These are phyloP conservation scores for Stenolophus ochropezus DNA, from an alignment of 2,888 invertebrate species.

Conservation along the genomic window DNA sequence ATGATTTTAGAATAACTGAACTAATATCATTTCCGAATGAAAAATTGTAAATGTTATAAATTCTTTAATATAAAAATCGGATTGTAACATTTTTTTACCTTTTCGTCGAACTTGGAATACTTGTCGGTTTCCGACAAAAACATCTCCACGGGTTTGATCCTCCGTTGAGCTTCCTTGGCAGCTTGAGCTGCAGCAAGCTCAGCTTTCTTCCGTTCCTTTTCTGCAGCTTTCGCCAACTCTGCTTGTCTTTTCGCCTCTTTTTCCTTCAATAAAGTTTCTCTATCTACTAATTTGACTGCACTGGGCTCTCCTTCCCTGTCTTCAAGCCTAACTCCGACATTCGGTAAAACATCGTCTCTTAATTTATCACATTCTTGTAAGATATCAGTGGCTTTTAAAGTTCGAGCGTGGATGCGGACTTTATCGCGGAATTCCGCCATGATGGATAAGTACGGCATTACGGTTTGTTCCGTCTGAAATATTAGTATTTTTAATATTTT, in stretches of 20 bases:
- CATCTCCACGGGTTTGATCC: constrained; percentile 90
- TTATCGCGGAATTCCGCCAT: constrained; percentile 90
- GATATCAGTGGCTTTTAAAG: constrained; percentile 80
- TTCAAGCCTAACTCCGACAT: constrained; percentile 94
- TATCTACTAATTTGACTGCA: constrained; percentile 92
- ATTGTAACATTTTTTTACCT: too few species aligned
- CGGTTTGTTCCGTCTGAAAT: constrained; percentile 79
- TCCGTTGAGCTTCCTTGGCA: constrained; percentile 87
- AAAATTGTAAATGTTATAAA: too few species aligned
- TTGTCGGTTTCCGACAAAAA: constrained; percentile 90
- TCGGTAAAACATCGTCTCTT: constrained; percentile 90
- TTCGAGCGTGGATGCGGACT: constrained; percentile 82
- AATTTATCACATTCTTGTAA: constrained; percentile 91
- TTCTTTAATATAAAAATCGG: too few species aligned
- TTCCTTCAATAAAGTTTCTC: constrained; percentile 85
- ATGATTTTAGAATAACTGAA: too few species aligned
- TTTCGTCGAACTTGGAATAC: constrained; percentile 94
- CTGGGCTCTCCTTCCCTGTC: constrained; percentile 86
- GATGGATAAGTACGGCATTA: constrained; percentile 92
- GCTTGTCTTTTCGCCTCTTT: constrained; percentile 84
- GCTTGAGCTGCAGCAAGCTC: constrained; percentile 84
- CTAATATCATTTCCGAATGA: too few species aligned
- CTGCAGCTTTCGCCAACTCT: constrained; percentile 81
- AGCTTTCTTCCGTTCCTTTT: constrained; percentile 86
- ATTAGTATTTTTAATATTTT: neutral